Evolutionary conservation across 1,140 invertebrate species (phyloP), one percentile per base, ranked within the genome.

Genomic region (Drosophila watanabei): DNA sequence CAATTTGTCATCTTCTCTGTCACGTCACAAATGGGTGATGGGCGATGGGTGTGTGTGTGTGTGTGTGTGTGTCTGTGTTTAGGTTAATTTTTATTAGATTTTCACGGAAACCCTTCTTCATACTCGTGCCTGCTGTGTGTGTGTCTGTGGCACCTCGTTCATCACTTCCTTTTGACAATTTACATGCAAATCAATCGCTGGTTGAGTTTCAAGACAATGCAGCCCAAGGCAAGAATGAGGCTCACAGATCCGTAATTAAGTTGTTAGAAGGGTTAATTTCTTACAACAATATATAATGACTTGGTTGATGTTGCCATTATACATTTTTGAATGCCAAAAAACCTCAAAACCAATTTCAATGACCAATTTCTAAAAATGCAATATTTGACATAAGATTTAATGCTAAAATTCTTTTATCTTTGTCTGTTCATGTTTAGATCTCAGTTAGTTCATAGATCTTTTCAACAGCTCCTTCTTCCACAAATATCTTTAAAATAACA

Each of bases 1-100:
- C 82, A 90, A 90, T 90, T 90, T 90, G 86, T 90, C 86, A 91
- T 91, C 86, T 90, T 90, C 82, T 91, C 75, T 90, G 85, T 90
- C 86, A 82, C 63, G 57, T 90, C 82, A 80, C 77, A 77, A 83
- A 82, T 78, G 79, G 41, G 71, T 63, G 73, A 64, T 64, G 68
- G 54, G 51, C 20, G 11, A 37, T 37, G 61, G 45, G 24, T 37
- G 30, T 59, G 57, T 70, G 46, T 58, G n/a, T 48, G 54, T 75
- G 60, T 75, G 11, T 54, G 11, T 54, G 30, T 20, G n/a, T 18
- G 10, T 51, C 5, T 35, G 33, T 58, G 46, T 62, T 28, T 41
- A 32, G 66, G 57, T 83, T 78, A 77, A 69, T 90, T 80, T 90
- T 90, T 90, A 90, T 86, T 90, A 91, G 87, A 86, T 86, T 90